phyloP scores from a whole-genome alignment of 1,140 invertebrate species.

The Drosophila sturtevanti region DNA sequence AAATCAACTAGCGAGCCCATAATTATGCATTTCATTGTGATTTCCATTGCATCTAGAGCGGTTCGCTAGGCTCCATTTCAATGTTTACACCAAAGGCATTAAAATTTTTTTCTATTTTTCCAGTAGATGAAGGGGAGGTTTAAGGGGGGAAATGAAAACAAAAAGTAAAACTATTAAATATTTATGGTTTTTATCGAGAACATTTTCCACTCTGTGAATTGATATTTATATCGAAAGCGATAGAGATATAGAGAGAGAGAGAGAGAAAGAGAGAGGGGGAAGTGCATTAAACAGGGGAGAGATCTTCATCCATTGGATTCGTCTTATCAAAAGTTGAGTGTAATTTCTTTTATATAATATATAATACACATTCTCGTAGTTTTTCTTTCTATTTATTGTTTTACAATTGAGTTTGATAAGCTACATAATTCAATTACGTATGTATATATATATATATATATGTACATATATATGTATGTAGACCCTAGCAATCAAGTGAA shows the following conservation, averaged over 20 bases:
- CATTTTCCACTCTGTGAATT: constrained; percentile 40
- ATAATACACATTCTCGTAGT: not conserved
- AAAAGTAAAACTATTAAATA: constrained; percentile 36
- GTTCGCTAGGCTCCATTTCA: not conserved
- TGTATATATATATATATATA: no score
- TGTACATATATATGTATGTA: constrained; percentile 7
- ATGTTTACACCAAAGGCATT: not conserved
- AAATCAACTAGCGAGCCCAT: constrained; percentile 58
- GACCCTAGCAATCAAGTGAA: constrained; percentile 11
- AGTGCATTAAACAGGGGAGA: not conserved
- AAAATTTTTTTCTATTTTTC: constrained; percentile 22
- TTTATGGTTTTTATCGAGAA: constrained; percentile 61
- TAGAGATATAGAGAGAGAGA: not conserved
- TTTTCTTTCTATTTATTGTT: constrained; percentile 54
- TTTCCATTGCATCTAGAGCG: not conserved
- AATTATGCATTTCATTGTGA: constrained; percentile 59
- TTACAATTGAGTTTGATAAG: constrained; percentile 67
- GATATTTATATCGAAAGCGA: constrained; percentile 38
- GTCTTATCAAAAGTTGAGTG: constrained; percentile 46
- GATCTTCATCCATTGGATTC: constrained; percentile 5
- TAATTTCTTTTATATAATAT: constrained; percentile 25
- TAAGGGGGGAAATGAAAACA: constrained; percentile 27
- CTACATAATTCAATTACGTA: constrained; percentile 59
- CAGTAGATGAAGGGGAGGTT: no score
- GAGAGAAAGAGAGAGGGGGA: not conserved